Evolutionary conservation across 2,113 vertebrate genomes (phyloP).

Genomic region (Circaetus gallicus): DNA sequence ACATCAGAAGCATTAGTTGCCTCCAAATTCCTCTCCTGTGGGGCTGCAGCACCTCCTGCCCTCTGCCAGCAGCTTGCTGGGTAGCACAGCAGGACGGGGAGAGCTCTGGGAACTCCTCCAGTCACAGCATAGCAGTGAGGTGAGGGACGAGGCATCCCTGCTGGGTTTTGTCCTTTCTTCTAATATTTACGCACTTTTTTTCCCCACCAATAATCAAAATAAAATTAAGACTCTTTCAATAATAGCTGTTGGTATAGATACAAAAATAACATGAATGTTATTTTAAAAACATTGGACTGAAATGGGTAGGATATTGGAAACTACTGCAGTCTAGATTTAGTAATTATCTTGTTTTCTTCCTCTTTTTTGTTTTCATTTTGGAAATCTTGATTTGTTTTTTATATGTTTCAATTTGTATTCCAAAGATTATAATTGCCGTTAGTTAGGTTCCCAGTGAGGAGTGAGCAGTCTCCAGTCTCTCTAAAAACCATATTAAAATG

Average conservation of each 20-base stretch:
- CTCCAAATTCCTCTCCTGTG: not conserved
- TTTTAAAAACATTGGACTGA: not conserved
- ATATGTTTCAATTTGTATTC: not conserved
- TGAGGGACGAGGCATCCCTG: not conserved
- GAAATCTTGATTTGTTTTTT: not conserved
- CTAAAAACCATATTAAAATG: not conserved
- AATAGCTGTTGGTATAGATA: not conserved
- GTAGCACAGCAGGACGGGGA: not conserved
- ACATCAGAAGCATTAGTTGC: not conserved
- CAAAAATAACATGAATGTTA: not conserved
- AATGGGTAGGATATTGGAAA: not conserved
- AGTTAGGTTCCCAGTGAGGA: not conserved
- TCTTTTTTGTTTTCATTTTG: not conserved
- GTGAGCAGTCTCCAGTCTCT: not conserved
- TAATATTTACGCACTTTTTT: not conserved
- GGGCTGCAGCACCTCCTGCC: not conserved
- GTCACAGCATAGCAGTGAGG: not conserved
- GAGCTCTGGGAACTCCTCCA: not conserved
- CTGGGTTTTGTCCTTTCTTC: not conserved
- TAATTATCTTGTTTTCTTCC: not conserved
- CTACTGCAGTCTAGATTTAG: not conserved
- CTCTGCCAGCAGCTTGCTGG: not conserved
- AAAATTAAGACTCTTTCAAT: not conserved
- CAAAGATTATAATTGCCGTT: fast-evolving
- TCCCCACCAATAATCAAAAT: not conserved